Conservation (phyloP, 2,888 invertebrate genomes). For the Fabriciana adippe region DNA sequence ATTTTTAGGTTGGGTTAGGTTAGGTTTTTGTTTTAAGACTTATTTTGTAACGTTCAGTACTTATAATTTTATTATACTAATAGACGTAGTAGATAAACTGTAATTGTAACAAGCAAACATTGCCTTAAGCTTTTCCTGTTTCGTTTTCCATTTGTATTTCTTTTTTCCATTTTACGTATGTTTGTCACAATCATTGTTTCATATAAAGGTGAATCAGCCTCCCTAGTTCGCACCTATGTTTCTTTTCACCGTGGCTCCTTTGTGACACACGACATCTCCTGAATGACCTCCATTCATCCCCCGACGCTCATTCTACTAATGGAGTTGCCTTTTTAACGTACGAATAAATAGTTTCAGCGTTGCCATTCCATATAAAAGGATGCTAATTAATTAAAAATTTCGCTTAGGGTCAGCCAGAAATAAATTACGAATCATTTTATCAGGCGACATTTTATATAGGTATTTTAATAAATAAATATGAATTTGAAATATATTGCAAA, state of each 20-base stretch:
- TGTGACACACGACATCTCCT: constrained; percentile 64
- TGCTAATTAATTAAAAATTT: constrained; percentile 67
- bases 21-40: too few species aligned
- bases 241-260: constrained; percentile 51
- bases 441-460: constrained; percentile 25
- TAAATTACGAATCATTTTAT: constrained; percentile 38
- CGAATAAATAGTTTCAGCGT: constrained; percentile 66
- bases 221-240: constrained; percentile 42
- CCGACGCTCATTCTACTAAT: constrained; percentile 74
- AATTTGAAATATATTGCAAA: background rate
- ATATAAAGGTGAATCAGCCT: constrained; percentile 37
- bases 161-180: constrained; percentile 31
- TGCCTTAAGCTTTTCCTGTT: background rate
- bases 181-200: constrained; percentile 37
- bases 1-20: background rate
- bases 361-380: constrained; percentile 49
- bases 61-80: too few species aligned
- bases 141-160: constrained; percentile 11
- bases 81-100: background rate
- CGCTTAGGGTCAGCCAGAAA: constrained; percentile 18
- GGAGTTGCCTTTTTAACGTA: constrained; percentile 75
- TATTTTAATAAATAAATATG: constrained; percentile 21
- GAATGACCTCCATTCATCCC: constrained; percentile 73
- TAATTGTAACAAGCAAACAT: background rate
- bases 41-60: too few species aligned